These are phyloP conservation scores for Caenorhabditis zanzibari DNA, from an alignment of 2,888 invertebrate genomes.

Conservation along the genomic window DNA sequence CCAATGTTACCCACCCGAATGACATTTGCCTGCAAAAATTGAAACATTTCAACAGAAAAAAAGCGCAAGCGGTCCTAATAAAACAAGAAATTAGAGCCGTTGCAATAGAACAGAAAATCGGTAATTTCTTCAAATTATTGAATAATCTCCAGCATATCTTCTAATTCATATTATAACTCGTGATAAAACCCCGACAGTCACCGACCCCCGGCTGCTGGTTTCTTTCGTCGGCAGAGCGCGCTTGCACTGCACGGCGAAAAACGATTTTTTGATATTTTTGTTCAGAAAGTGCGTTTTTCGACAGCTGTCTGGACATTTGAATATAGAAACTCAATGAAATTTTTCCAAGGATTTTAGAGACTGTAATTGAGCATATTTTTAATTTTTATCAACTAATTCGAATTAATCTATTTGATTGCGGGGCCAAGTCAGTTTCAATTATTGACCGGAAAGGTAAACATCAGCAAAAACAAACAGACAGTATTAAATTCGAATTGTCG, in stretches of 20 bases:
- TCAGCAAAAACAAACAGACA: neutral
- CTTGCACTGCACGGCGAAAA: constrained; percentile 10
- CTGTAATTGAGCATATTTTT: no score
- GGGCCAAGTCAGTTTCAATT: neutral
- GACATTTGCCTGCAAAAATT: constrained; percentile 42
- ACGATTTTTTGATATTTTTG: neutral
- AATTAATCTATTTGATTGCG: neutral
- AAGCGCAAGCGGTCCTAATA: neutral
- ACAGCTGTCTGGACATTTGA: no score
- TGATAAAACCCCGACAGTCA: constrained; percentile 35
- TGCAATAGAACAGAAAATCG: neutral
- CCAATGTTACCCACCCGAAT: constrained; percentile 53
- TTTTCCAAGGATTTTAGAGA: no score
- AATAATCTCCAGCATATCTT: neutral
- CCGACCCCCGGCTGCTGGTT: constrained; percentile 3
- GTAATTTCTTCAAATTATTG: neutral
- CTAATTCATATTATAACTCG: constrained; percentile 25
- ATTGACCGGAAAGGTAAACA: neutral
- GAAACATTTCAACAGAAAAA: neutral
- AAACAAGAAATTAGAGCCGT: neutral
- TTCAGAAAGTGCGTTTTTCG: neutral
- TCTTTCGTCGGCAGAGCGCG: constrained; percentile 45
- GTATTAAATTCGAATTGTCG: neutral
- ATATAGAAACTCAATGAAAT: no score
- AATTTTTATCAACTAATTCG: no score